Percentiles rank a stretch among this genome's conserved stretches.
phyloP scores from a whole-genome alignment of 2,113 vertebrate species.

The Chaetodon auriga region DNA sequence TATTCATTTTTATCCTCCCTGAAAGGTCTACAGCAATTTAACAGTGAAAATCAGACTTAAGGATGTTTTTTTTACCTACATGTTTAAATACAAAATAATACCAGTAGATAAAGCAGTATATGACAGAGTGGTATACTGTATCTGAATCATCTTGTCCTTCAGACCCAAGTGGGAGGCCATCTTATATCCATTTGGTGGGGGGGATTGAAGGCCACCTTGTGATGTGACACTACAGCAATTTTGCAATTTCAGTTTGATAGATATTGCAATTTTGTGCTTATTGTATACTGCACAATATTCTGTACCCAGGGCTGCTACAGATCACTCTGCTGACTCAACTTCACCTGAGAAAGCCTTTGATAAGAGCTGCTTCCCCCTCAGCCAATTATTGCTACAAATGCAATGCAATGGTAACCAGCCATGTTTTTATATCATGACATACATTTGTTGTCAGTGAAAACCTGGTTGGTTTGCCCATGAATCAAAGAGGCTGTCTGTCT shows the following conservation, averaged over 20 bases:
- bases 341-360: not conserved
- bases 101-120: not conserved
- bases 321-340: not conserved
- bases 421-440: not conserved
- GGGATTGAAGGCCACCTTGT: not conserved
- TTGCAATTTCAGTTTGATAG: not conserved
- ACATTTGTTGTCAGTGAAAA: not conserved
- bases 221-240: not conserved
- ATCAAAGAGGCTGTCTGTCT: conserved; percentile 12
- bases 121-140: not conserved
- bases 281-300: not conserved
- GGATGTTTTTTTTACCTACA: no score
- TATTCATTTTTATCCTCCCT: not conserved
- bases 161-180: not conserved
- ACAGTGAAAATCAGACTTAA: not conserved
- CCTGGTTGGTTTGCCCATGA: not conserved
- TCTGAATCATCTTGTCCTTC: not conserved
- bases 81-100: no score
- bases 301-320: not conserved
- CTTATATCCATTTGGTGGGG: no score
- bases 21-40: not conserved
- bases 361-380: not conserved
- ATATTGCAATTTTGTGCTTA: not conserved
- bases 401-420: not conserved
- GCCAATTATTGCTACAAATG: not conserved